A percentile compares a stretch with the other conserved stretches of the same genome.
Evolutionary conservation across 2,113 vertebrate species (phyloP).

Genomic region (Cygnus atratus): DNA sequence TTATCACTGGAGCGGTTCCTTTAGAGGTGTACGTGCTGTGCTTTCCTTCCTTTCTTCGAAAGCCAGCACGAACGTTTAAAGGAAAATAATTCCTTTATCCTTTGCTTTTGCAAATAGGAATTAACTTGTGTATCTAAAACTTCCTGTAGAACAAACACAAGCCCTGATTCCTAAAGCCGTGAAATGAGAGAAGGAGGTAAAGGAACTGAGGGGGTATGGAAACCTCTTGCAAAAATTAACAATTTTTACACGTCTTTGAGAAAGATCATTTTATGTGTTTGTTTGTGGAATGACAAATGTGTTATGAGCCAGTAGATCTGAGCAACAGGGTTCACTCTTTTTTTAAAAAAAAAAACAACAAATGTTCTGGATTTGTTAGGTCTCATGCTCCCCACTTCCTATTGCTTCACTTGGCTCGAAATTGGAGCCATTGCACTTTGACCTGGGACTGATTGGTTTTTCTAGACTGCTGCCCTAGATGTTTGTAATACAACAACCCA

Average conservation of each 20-base stretch:
- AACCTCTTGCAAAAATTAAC: not conserved
- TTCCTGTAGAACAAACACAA: not conserved
- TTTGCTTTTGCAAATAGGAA: not conserved
- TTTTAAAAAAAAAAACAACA: not conserved
- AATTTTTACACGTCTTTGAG: not conserved
- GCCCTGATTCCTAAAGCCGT: not conserved
- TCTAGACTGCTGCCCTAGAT: slow-evolving; percentile 51
- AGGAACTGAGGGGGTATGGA: not conserved
- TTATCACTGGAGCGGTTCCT: not conserved
- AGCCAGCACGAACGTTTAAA: not conserved
- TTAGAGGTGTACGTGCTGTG: not conserved
- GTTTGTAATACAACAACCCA: slow-evolving; percentile 47
- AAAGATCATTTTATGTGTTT: not conserved
- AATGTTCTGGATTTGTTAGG: not conserved
- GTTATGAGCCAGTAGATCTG: not conserved
- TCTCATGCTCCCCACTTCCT: not conserved
- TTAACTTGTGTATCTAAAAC: not conserved
- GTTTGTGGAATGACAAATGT: not conserved
- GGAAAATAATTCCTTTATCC: not conserved
- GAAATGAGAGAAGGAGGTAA: not conserved
- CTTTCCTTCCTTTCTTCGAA: not conserved
- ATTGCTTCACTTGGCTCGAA: slow-evolving; percentile 38
- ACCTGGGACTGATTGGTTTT: slow-evolving; percentile 46
- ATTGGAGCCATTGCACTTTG: slow-evolving; percentile 33
- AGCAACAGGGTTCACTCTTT: not conserved